Evolutionary conservation across 1,140 invertebrate species (phyloP), one percentile per base, ranked within the genome.

Genomic region (Drosophila repleta): DNA sequence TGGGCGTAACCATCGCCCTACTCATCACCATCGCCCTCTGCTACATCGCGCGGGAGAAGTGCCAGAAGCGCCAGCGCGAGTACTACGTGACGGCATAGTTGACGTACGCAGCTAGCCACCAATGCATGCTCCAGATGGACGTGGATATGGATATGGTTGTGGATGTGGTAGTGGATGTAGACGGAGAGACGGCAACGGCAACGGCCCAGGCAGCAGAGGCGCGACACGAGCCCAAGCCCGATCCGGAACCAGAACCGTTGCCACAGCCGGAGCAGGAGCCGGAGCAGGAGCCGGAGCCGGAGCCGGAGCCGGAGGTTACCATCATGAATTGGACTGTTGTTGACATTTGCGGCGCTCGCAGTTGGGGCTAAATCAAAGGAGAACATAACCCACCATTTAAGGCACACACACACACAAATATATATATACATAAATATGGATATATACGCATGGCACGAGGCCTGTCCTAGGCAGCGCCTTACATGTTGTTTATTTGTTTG

Each of bases 1-100:
- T 96, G 96, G 95, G 95, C 4, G 95, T 96, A 51, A 95, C 95
- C n/a, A 96, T 96, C 61, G 95, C 94, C 0, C 93, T 96, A 0
- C 93, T 96, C 3, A 96, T 96, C 83, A 95, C 95, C 1, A 95
- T 96, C 67, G 96, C 96, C 0, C 92, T 96, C 1, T 96, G 96
- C 91, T 96, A 96, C 83, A 95, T 96, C 51, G 93, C 95, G 13
- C 93, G 94, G 43, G 95, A 96, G 92, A 96, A 96, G 85, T 96
- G 95, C 91, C 94, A 95, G 65, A 96, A 96, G 72, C 93, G 95
- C 37, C 88, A 90, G 65, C 92, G 95, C 61, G 94, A 95, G 32
- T 96, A 94, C 90, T 94, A 94, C 85, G 93, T 94, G 48, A 94
- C 94, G 64, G 95, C 95, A 94, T 96, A 92, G 90, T 90, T 89